Percentiles rank a stretch among this genome's conserved stretches.
phyloP scores from a whole-genome alignment of 2,888 invertebrate species.

The Macaria liturata region DNA sequence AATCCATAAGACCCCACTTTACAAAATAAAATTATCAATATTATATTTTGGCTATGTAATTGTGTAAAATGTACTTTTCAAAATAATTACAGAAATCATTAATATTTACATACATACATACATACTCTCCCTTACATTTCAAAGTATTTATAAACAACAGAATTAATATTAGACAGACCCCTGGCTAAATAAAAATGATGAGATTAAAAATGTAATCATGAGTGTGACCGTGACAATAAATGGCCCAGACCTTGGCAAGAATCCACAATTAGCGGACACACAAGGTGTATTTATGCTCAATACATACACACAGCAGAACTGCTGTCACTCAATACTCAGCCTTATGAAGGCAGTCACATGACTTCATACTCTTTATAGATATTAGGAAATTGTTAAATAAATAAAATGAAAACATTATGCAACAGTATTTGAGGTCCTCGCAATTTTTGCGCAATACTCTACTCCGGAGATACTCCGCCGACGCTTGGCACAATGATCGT shows the following conservation, averaged over 20 bases:
- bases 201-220: constrained; percentile 31
- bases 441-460: constrained; percentile 54
- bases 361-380: constrained; percentile 28
- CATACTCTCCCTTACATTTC: not conserved
- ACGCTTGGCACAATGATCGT: constrained; percentile 52
- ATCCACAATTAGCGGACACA: constrained; percentile 65
- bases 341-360: constrained; percentile 44
- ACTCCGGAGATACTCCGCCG: constrained; percentile 43
- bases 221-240: constrained; percentile 59
- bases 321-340: constrained; percentile 17
- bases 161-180: constrained; percentile 49
- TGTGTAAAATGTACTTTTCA: too few relatives aligned
- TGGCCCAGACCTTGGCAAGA: constrained; percentile 76
- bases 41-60: too few relatives aligned
- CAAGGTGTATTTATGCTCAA: constrained; percentile 50
- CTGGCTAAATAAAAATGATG: constrained; percentile 30
- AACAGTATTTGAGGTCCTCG: constrained; percentile 42
- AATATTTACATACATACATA: too few relatives aligned
- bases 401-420: constrained; percentile 50
- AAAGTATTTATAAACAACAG: constrained; percentile 5
- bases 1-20: too few relatives aligned
- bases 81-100: too few relatives aligned
- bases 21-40: too few relatives aligned
- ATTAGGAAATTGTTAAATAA: constrained; percentile 26
- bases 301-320: constrained; percentile 18